Base-by-base conservation (phyloP, 2,888 invertebrate genomes). In the Apantesis nais region DNA sequence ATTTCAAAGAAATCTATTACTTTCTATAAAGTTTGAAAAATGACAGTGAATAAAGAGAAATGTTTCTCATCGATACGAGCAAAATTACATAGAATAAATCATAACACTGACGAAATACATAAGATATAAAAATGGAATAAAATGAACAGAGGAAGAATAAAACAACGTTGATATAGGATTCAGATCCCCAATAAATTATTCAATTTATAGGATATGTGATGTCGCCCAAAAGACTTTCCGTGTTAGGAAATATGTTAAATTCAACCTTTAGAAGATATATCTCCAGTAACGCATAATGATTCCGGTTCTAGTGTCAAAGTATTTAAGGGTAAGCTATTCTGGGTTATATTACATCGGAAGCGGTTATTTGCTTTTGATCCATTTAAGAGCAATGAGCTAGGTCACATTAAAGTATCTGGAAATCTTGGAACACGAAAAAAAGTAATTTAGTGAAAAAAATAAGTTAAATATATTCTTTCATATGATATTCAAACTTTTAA, bases 151-250 rank as follows among this genome's bases (percentile, higher is more conserved):
- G 55, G 14, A 14, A 55, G 14, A 55, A 29, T 34, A 61, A 12
- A 39, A 62, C 19, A 52, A 52, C n/a, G 39, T 31, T 60, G 60
- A 66, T 58, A 44, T 64, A 41, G 44, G 25, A 69, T 71, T 71
- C 66, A 67, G 31, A 61, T 19, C 61, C 41, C 22, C 44, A 58
- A 71, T 72, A 75, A 71, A 75, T 66, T 64, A 74, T 71, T 62
- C 67, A 52, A 60, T 34, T 68, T 68, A 66, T 25, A 70, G 62
- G 69, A 63, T 63, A 67, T 58, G 66, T 69, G 72, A 73, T 71
- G 55, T 52, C 48, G 72, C 41, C 58, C 71, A 62, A 70, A 55
- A 14, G 25, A 52, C 67, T 76, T 65, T 65, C 37, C 66, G 66
- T 68, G 29, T 14, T 55, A 52, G 62, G 37, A 62, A 66, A 52